Evolutionary conservation across 2,797 vertebrate species (phyloP).

Genomic region (Hozukius guyotensis): DNA sequence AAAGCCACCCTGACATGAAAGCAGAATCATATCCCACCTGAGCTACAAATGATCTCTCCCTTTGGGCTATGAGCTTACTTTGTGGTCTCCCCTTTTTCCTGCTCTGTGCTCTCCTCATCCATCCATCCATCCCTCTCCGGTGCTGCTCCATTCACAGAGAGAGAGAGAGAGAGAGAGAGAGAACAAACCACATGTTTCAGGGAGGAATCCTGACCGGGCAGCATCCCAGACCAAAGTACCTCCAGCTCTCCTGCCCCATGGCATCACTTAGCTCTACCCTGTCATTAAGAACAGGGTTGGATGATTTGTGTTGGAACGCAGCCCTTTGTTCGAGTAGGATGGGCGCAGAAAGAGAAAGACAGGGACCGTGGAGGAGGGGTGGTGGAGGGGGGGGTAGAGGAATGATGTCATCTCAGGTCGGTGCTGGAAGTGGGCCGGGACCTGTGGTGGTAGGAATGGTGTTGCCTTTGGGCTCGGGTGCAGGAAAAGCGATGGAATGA

Average conservation of each 20-base stretch:
- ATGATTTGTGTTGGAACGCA: conserved; percentile 74
- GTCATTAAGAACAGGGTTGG: conserved; percentile 75
- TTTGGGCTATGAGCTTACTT: conserved; percentile 67
- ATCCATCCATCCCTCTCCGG: conserved; percentile 45
- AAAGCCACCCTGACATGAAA: conserved; percentile 66
- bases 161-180: conserved; percentile 24
- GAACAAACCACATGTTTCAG: conserved; percentile 81
- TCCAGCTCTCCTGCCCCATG: conserved; percentile 73
- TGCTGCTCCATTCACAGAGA: conserved; percentile 66
- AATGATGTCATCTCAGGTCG: conserved; percentile 83
- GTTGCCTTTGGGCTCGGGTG: conserved; percentile 67
- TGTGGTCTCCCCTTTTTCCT: conserved; percentile 65
- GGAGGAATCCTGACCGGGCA: conserved; percentile 74
- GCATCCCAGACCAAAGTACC: conserved; percentile 80
- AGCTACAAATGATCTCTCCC: conserved; percentile 66
- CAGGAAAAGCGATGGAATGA: conserved; percentile 50
- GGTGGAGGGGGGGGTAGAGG: conserved; percentile 2
- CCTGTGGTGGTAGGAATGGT: conserved; percentile 61
- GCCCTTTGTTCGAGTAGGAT: conserved; percentile 61
- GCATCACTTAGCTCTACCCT: conserved; percentile 76
- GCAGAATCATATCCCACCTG: conserved; percentile 70
- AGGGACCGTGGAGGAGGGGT: conserved; percentile 1
- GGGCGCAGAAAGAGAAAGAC: conserved; percentile 20
- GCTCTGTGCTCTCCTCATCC: conserved; percentile 57
- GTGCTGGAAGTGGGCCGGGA: conserved; percentile 60